phyloP scores from a whole-genome alignment of 2,888 invertebrate genomes.

The Parelbella ahira region DNA sequence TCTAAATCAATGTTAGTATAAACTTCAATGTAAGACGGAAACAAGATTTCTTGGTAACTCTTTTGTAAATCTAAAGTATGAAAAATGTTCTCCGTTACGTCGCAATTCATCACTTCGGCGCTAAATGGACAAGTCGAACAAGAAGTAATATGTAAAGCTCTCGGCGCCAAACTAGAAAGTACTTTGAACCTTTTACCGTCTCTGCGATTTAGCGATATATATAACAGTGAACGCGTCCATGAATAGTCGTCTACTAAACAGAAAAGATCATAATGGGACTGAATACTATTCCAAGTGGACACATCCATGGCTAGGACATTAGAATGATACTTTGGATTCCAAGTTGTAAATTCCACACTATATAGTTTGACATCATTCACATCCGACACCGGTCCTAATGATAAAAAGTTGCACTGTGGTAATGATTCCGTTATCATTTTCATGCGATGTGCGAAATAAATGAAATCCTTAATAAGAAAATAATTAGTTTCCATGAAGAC shows the following conservation, averaged over 20 bases:
- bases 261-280: constrained; percentile 50
- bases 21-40: constrained; percentile 44
- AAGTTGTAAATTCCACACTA: constrained; percentile 39
- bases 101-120: constrained; percentile 32
- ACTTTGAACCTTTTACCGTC: constrained; percentile 46
- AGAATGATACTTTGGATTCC: constrained; percentile 44
- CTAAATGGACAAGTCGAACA: constrained; percentile 29
- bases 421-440: constrained; percentile 39
- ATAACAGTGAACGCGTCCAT: constrained; percentile 49
- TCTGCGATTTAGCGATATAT: constrained; percentile 44
- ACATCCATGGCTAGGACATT: constrained; percentile 47
- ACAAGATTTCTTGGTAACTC: constrained; percentile 31
- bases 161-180: constrained; percentile 42
- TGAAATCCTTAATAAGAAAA: constrained; percentile 49
- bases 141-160: constrained; percentile 40
- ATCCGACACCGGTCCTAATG: constrained; percentile 35
- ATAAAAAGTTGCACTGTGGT: constrained; percentile 45
- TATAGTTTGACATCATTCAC: constrained; percentile 30
- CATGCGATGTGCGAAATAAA: constrained; percentile 49
- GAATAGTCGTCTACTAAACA: constrained; percentile 51
- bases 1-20: constrained; percentile 43
- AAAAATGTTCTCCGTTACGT: constrained; percentile 33
- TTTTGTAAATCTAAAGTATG: constrained; percentile 36
- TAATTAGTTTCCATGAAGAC: constrained; percentile 45
- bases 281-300: constrained; percentile 47